Base-by-base conservation (phyloP, 2,113 vertebrate genomes). In the Suncus etruscus region DNA sequence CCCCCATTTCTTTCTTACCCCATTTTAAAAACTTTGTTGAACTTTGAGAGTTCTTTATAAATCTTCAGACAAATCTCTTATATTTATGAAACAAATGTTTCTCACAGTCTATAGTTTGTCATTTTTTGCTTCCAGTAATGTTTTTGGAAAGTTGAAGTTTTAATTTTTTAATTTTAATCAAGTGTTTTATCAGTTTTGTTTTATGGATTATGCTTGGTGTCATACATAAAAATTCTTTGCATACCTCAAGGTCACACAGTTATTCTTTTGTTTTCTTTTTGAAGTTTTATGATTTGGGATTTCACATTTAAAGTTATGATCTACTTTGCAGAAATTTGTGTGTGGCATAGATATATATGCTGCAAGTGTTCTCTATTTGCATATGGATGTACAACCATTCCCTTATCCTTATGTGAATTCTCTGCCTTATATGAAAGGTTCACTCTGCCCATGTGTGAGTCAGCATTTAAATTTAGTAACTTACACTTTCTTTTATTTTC, bases 181-280 rank as follows among this genome's bases (percentile, higher is more conserved):
- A 86, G 15, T 72, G 25, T 79, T 88, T 79, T 58, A 58, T 79
- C 66, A 58, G 50, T 70, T 88, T 70, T 58, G 25, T 70, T 79
- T 15, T 58, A 61, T 69, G 39, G 27, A 47, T 70, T 25, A 29
- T 47, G 58, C 58, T 61, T 61, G 18, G 18, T 61, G 14, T 61
- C 58, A 61, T 61, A 61, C 58, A 4, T 61, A 61, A 61, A 61
- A 61, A 61, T 5, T 58, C 58, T 61, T 61, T 61, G 58, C 54
- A 12, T 61, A 61, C 2, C 58, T 16, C 58, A 61, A 61, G 15
- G 86, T 48, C 47, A 87, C 14, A 77, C 32, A 69, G 18, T 20
- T 78, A 22, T 87, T 78, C 61, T 77, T 14, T 69, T 50, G 22
- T 83, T 61, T 83, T 69, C 20, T 51, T 68, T 68, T 68, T 39